Evolutionary conservation across 2,113 vertebrate genomes (phyloP).

Genomic region (Etheostoma spectabile): DNA sequence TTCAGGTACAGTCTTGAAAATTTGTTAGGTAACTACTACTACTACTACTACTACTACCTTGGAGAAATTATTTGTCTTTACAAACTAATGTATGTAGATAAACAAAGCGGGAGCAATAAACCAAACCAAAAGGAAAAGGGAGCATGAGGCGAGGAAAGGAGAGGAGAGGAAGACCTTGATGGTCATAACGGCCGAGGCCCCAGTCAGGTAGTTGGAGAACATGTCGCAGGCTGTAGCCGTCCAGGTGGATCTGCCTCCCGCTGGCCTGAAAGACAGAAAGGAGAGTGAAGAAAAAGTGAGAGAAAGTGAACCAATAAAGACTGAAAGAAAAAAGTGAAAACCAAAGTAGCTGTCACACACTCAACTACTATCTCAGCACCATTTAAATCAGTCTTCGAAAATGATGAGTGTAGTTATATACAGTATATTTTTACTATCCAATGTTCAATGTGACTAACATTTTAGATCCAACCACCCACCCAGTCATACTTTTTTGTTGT

Average conservation of each 20-base stretch:
- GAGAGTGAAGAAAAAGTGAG: background rate
- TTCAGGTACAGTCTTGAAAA: too few relatives aligned
- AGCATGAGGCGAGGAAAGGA: fast-evolving
- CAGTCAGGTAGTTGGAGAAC: conserved; percentile 85
- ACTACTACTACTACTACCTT: background rate
- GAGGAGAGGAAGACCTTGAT: conserved; percentile 85
- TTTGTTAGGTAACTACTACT: background rate
- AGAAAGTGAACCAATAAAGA: background rate
- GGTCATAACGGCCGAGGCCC: conserved; percentile 84
- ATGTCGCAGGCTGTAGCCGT: conserved; percentile 92
- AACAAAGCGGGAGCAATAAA: background rate
- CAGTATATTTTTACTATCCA: too few relatives aligned
- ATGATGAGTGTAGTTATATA: too few relatives aligned
- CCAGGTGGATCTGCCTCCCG: conserved; percentile 91
- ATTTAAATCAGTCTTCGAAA: too few relatives aligned
- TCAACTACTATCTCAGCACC: too few relatives aligned
- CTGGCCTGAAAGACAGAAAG: conserved; percentile 82
- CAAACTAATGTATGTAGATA: background rate
- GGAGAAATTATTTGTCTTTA: background rate
- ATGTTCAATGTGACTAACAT: too few relatives aligned
- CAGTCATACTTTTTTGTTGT: too few relatives aligned
- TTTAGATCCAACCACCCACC: too few relatives aligned
- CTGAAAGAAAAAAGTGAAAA: background rate
- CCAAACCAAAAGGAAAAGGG: background rate
- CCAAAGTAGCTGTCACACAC: too few relatives aligned